Evolutionary conservation across 2,113 vertebrate species (phyloP).

Genomic region (Vimba vimba): DNA sequence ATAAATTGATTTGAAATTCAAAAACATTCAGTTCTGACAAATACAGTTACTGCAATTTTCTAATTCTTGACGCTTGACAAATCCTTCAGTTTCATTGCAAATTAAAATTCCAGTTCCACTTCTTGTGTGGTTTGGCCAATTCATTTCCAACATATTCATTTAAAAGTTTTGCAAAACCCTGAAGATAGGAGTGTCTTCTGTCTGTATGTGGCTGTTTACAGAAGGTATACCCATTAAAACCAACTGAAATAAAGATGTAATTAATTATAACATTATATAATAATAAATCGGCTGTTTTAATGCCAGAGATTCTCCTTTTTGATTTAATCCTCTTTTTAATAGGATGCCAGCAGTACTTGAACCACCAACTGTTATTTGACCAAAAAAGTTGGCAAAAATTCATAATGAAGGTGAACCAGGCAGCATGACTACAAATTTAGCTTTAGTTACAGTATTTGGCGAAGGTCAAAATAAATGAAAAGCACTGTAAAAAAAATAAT

Average conservation of each 20-base stretch:
- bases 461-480: slow-evolving; percentile 13
- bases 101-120: background rate
- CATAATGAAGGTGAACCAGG: background rate
- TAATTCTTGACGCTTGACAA: background rate
- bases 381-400: slow-evolving; percentile 13
- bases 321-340: background rate
- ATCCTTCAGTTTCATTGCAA: background rate
- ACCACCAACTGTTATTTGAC: slow-evolving; percentile 11
- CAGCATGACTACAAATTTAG: background rate
- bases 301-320: background rate
- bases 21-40: background rate
- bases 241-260: background rate
- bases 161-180: background rate
- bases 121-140: background rate
- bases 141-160: background rate
- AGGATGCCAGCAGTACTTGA: background rate
- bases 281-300: background rate
- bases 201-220: no score
- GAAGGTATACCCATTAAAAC: background rate
- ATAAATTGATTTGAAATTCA: background rate
- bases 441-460: background rate
- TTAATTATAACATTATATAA: background rate
- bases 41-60: background rate
- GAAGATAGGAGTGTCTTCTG: background rate
- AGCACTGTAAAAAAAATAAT: background rate